Conservation (phyloP, 2,888 invertebrate species). For the Palloptera scutellata region DNA sequence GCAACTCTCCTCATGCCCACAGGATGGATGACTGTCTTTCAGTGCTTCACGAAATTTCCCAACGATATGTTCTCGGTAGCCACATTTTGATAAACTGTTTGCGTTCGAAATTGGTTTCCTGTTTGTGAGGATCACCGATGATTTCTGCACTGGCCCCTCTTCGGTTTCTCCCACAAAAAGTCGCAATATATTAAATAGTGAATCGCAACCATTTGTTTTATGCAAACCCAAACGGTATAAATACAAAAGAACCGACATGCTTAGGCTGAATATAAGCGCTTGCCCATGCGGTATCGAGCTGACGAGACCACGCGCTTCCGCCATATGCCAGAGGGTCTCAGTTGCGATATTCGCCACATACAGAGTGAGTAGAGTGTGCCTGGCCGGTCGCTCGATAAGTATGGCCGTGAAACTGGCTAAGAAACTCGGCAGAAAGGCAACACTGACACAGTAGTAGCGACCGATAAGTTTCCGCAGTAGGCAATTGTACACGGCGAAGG, state of each 20-base stretch:
- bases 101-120: slow-evolving; percentile 37
- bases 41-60: slow-evolving; percentile 60
- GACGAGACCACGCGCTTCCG: slow-evolving; percentile 70
- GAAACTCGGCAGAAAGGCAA: slow-evolving; percentile 78
- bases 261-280: slow-evolving; percentile 72
- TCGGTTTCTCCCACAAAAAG: slow-evolving; percentile 73
- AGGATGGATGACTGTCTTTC: slow-evolving; percentile 65
- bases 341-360: slow-evolving; percentile 87
- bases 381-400: slow-evolving; percentile 77
- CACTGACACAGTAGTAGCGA: slow-evolving; percentile 73
- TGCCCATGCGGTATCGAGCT: slow-evolving; percentile 72
- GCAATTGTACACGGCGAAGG: slow-evolving; percentile 78
- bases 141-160: slow-evolving; percentile 58
- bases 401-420: slow-evolving; percentile 77
- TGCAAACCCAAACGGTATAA: slow-evolving; percentile 69
- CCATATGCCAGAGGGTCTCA: slow-evolving; percentile 80
- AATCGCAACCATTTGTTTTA: slow-evolving; percentile 63
- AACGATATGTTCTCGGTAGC: slow-evolving; percentile 53
- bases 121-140: background rate
- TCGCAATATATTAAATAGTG: slow-evolving; percentile 71
- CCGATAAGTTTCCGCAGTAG: slow-evolving; percentile 73
- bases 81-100: slow-evolving; percentile 46
- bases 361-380: slow-evolving; percentile 76
- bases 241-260: slow-evolving; percentile 69
- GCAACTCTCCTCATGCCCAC: slow-evolving; percentile 72